A percentile compares a stretch with the other conserved stretches of the same genome.
Conservation (phyloP, 2,797 vertebrate species). For the Syngnathus rostellatus region DNA sequence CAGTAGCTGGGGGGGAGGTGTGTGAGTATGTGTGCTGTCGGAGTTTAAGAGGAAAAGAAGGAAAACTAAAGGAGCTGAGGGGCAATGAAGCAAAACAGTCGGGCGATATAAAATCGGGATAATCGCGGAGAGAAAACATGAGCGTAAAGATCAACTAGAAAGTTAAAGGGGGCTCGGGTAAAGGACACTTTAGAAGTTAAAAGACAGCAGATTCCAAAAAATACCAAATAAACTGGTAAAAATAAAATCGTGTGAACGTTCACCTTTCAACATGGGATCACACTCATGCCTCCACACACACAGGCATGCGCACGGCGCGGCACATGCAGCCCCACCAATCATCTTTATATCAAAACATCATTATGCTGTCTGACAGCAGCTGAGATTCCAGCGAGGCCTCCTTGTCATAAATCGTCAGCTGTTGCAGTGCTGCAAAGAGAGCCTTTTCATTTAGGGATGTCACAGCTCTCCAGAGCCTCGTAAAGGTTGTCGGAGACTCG, state of each 20-base stretch:
- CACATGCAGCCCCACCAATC: slow-evolving; percentile 79
- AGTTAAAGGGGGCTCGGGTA: slow-evolving; percentile 9
- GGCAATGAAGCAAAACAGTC: slow-evolving; percentile 4
- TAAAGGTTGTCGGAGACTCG: slow-evolving; percentile 65
- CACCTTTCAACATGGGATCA: slow-evolving; percentile 56
- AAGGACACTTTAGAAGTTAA: slow-evolving; percentile 50
- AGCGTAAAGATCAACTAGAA: slow-evolving; percentile 3
- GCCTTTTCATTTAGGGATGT: slow-evolving; percentile 89
- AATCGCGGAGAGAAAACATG: neutral
- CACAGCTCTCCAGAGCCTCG: slow-evolving; percentile 77
- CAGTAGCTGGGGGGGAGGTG: slow-evolving; percentile 15
- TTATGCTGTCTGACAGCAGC: slow-evolving; percentile 86
- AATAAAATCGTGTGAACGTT: slow-evolving; percentile 38
- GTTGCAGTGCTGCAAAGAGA: slow-evolving; percentile 82
- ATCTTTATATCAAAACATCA: slow-evolving; percentile 92
- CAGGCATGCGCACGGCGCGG: slow-evolving; percentile 36
- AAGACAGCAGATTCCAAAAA: slow-evolving; percentile 53
- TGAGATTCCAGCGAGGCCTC: slow-evolving; percentile 76
- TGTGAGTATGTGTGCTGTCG: slow-evolving; percentile 17
- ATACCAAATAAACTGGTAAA: slow-evolving; percentile 60
- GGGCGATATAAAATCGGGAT: neutral
- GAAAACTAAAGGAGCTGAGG: slow-evolving; percentile 6
- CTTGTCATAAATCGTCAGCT: slow-evolving; percentile 85
- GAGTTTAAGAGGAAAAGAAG: slow-evolving; percentile 16
- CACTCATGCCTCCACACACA: slow-evolving; percentile 18